phyloP scores from a whole-genome alignment of 2,113 vertebrate genomes.

The Nycticebus coucang region DNA sequence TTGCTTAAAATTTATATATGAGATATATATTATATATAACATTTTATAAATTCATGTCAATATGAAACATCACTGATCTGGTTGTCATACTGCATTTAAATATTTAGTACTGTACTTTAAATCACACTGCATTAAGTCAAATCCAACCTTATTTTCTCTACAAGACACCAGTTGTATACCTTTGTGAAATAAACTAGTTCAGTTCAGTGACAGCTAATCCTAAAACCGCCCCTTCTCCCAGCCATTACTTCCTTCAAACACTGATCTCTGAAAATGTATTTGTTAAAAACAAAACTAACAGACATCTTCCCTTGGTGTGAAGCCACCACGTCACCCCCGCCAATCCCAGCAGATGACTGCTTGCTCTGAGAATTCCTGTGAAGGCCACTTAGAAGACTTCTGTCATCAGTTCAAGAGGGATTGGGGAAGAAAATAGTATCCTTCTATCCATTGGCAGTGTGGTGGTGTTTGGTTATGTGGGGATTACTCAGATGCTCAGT shows the following conservation, averaged over 20 bases:
- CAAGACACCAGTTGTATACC: slow-evolving; percentile 61
- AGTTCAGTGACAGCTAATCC: slow-evolving; percentile 54
- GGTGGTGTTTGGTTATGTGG: slow-evolving; percentile 43
- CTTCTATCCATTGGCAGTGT: slow-evolving; percentile 56
- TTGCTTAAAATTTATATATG: slow-evolving; percentile 87
- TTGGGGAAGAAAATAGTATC: slow-evolving; percentile 46
- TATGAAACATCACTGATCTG: slow-evolving; percentile 86
- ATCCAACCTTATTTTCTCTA: slow-evolving; percentile 82
- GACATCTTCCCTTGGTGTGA: slow-evolving; percentile 36
- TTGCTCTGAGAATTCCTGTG: slow-evolving; percentile 33
- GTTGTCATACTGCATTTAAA: slow-evolving; percentile 88
- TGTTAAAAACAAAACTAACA: slow-evolving; percentile 70
- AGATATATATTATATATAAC: slow-evolving; percentile 86
- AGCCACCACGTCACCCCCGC: background rate
- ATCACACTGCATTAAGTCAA: slow-evolving; percentile 82
- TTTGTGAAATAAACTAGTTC: slow-evolving; percentile 67
- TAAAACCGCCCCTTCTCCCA: background rate
- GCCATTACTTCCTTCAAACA: slow-evolving; percentile 68
- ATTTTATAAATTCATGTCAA: slow-evolving; percentile 86
- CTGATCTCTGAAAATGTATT: slow-evolving; percentile 80
- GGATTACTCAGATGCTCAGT: slow-evolving; percentile 48
- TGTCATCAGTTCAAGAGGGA: slow-evolving; percentile 47
- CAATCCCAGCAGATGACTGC: background rate
- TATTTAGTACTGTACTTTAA: slow-evolving; percentile 88
- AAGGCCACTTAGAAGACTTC: slow-evolving; percentile 31